Conservation (phyloP, 2,797 vertebrate genomes). For the Macrochelys suwanniensis region DNA sequence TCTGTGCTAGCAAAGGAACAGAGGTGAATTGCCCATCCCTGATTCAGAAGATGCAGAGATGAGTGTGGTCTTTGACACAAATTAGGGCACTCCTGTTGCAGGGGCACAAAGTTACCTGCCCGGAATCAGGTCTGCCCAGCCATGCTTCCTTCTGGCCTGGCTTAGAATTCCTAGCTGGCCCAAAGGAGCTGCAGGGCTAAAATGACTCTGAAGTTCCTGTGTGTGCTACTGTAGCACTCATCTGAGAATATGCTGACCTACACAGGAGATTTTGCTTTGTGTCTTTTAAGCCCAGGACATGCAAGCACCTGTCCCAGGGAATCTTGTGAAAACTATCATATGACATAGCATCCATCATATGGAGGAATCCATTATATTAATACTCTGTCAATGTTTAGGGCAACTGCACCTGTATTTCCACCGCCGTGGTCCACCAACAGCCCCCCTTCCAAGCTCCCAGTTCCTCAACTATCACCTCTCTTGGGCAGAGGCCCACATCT, state of each 20-base stretch:
- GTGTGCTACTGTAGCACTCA: fast-evolving
- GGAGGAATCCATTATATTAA: not conserved
- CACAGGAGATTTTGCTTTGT: not conserved
- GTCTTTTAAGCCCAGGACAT: not conserved
- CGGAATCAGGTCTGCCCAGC: too few species aligned
- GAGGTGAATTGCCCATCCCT: not conserved
- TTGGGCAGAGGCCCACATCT: too few species aligned
- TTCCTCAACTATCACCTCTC: too few species aligned
- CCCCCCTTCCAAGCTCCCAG: too few species aligned
- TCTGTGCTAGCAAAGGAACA: not conserved
- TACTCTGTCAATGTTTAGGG: too few species aligned
- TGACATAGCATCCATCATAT: not conserved
- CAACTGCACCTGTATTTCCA: too few species aligned
- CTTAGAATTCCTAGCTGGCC: not conserved
- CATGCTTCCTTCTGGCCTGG: not conserved
- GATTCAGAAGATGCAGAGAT: too few species aligned
- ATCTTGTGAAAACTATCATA: not conserved
- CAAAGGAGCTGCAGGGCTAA: not conserved
- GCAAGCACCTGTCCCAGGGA: not conserved
- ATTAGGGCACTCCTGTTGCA: too few species aligned
- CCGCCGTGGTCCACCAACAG: too few species aligned
- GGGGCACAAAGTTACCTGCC: too few species aligned
- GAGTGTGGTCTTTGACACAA: too few species aligned
- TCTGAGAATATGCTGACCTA: not conserved
- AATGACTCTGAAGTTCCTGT: not conserved